phyloP scores from a whole-genome alignment of 1,140 invertebrate species.

The Musca domestica region DNA sequence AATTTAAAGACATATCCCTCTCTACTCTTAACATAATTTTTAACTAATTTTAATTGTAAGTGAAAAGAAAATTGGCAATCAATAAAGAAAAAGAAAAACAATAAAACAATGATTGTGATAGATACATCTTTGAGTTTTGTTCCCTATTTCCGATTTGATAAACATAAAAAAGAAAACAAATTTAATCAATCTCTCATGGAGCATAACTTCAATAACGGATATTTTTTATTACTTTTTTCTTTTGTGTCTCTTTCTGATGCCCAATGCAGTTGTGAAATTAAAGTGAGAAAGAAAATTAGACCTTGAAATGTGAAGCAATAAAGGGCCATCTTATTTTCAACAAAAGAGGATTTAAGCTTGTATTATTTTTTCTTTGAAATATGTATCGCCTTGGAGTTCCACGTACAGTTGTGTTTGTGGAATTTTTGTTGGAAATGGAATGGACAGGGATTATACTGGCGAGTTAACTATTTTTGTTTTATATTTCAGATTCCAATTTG shows the following conservation, averaged over 20 bases:
- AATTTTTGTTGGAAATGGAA: no score
- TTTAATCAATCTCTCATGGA: no score
- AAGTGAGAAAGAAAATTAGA: slow-evolving; percentile 1
- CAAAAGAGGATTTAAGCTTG: no score
- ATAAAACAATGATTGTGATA: no score
- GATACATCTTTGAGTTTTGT: no score
- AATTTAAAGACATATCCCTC: slow-evolving; percentile 6
- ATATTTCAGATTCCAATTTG: not conserved
- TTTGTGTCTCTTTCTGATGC: not conserved
- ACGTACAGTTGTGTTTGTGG: slow-evolving; percentile 14
- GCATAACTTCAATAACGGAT: not conserved
- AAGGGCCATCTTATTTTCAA: not conserved
- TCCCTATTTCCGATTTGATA: no score
- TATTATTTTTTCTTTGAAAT: not conserved
- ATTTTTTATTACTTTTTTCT: not conserved
- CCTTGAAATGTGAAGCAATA: not conserved
- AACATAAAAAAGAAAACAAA: no score
- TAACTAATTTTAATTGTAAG: slow-evolving; percentile 18
- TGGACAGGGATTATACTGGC: no score
- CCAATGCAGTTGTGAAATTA: not conserved
- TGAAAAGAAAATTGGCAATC: not conserved
- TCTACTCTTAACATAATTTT: not conserved
- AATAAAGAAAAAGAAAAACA: no score
- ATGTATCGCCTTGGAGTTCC: no score
- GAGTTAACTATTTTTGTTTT: not conserved